These are phyloP conservation scores for Coelinius sp. DNA, from an alignment of 2,888 invertebrate genomes.

Conservation along the genomic window DNA sequence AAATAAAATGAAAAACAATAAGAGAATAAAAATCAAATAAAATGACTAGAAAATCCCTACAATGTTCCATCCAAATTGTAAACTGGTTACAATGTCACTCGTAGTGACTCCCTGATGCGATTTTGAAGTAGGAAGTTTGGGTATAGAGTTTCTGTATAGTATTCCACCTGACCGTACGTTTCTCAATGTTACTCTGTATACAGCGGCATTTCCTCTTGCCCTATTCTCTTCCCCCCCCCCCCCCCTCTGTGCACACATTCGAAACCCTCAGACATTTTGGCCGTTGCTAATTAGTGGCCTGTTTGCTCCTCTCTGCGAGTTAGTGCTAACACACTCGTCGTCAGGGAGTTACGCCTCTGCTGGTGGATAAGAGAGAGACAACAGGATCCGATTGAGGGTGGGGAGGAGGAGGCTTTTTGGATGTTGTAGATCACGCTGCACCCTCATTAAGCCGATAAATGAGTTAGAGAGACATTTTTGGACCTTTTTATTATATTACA, in stretches of 20 bases:
- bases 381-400: background rate
- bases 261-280: constrained; percentile 47
- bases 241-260: constrained; percentile 25
- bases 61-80: background rate
- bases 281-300: constrained; percentile 57
- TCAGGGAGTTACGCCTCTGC: constrained; percentile 6
- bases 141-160: background rate
- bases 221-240: constrained; percentile 17
- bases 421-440: constrained; percentile 47
- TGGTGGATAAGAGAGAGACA: background rate
- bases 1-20: too few species aligned
- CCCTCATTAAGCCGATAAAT: constrained; percentile 52
- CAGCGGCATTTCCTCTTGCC: background rate
- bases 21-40: too few species aligned
- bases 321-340: constrained; percentile 18
- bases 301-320: constrained; percentile 44
- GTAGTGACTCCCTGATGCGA: constrained; percentile 1
- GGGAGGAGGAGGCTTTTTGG: constrained; percentile 22
- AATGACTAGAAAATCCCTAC: background rate
- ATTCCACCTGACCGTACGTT: background rate
- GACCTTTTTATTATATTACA: too few species aligned
- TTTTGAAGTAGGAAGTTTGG: constrained; percentile 10
- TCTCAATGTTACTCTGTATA: background rate
- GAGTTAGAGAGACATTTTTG: too few species aligned
- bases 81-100: constrained; percentile 5